Evolutionary conservation across 2,888 invertebrate genomes (phyloP).

Genomic region (Lampropteryx suffumata): DNA sequence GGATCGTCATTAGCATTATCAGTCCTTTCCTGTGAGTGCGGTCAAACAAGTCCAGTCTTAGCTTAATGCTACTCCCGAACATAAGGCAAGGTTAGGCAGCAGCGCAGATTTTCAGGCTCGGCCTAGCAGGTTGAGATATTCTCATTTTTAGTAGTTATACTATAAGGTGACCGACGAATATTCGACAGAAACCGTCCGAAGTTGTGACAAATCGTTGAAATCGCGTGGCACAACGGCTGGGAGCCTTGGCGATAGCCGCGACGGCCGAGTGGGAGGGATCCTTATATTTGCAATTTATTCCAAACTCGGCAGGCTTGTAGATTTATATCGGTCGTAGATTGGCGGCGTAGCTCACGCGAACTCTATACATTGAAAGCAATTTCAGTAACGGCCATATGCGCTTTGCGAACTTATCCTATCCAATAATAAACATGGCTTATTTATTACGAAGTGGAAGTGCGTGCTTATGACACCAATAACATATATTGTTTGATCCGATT

Average conservation of each 20-base stretch:
- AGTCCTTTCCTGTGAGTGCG: no score
- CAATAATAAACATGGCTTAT: slow-evolving; percentile 48
- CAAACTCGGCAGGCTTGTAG: slow-evolving; percentile 67
- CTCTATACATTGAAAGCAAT: slow-evolving; percentile 64
- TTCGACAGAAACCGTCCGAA: slow-evolving; percentile 44
- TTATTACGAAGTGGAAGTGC: slow-evolving; percentile 47
- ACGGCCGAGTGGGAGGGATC: slow-evolving; percentile 60
- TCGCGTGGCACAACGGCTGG: slow-evolving; percentile 50
- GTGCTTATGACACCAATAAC: slow-evolving; percentile 45
- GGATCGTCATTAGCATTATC: no score
- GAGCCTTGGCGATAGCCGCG: slow-evolving; percentile 37
- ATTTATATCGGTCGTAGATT: slow-evolving; percentile 73
- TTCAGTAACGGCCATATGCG: slow-evolving; percentile 59
- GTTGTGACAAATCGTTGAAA: slow-evolving; percentile 66
- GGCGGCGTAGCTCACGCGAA: slow-evolving; percentile 68
- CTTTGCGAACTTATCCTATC: slow-evolving; percentile 34
- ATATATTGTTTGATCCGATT: slow-evolving; percentile 60
- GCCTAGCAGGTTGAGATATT: no score
- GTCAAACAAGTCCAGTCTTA: no score
- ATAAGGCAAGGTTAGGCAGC: no score
- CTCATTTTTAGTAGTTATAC: slow-evolving; percentile 17
- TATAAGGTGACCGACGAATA: slow-evolving; percentile 7
- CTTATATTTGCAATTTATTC: slow-evolving; percentile 74
- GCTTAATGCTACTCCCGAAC: no score
- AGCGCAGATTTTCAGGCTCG: no score